A percentile compares a stretch with the other conserved stretches of the same genome.
Conservation (phyloP, 2,888 invertebrate genomes). For the Habrosyne pyritoides region DNA sequence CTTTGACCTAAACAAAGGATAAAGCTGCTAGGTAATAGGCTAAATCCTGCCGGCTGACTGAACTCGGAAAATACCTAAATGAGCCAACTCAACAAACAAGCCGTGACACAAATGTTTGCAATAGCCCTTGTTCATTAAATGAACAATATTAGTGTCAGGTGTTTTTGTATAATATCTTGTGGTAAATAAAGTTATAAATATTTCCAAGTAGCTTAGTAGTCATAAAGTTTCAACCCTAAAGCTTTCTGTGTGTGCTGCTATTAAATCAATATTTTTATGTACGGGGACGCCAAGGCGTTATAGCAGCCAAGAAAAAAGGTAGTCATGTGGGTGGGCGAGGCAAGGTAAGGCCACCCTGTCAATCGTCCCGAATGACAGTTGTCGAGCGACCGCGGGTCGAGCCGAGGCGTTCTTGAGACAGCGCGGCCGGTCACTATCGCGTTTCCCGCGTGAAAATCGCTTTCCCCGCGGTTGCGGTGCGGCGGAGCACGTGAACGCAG, state of each 20-base stretch:
- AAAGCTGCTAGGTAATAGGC: no score
- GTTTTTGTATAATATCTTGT: background rate
- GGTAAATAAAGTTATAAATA: background rate
- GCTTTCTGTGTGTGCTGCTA: background rate
- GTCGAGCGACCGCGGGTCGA: slow-evolving; percentile 63
- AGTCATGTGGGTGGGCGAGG: slow-evolving; percentile 25
- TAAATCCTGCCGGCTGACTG: no score
- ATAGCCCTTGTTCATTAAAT: background rate
- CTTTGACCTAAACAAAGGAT: no score
- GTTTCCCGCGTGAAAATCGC: slow-evolving; percentile 81
- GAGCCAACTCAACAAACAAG: no score
- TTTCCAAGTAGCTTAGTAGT: background rate
- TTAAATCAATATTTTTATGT: slow-evolving; percentile 4
- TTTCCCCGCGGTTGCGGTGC: slow-evolving; percentile 75
- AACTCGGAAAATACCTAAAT: no score
- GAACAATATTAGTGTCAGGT: background rate
- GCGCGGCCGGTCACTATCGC: slow-evolving; percentile 75
- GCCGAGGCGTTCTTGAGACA: slow-evolving; percentile 51
- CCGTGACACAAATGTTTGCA: no score
- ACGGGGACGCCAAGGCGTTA: slow-evolving; percentile 3
- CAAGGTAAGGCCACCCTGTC: slow-evolving; percentile 35
- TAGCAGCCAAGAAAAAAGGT: slow-evolving; percentile 22
- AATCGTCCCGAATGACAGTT: slow-evolving; percentile 59
- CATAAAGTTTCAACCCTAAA: background rate
- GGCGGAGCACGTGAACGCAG: slow-evolving; percentile 77